These are phyloP conservation scores for Nerophis ophidion DNA, from an alignment of 2,113 vertebrate genomes.

Conservation along the genomic window DNA sequence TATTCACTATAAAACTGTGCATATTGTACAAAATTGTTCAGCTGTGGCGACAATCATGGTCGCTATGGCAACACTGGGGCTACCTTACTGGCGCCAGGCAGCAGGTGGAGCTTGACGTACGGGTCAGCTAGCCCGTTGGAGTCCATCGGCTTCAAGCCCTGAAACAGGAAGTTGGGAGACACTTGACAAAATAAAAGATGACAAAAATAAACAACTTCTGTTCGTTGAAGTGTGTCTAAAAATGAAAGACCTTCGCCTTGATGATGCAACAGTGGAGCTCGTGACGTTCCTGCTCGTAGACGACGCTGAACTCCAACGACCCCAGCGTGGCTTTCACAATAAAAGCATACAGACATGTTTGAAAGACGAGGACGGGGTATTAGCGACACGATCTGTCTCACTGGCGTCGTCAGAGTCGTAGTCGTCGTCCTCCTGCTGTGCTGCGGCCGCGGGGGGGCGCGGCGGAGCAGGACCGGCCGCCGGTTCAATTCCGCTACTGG, in stretches of 20 bases:
- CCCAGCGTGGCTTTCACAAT: constrained; percentile 81
- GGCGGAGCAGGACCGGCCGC: constrained; percentile 58
- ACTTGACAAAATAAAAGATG: background rate
- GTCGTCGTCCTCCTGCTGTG: constrained; percentile 86
- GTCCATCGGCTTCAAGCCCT: constrained; percentile 97
- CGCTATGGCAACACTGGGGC: background rate
- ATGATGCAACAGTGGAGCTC: constrained; percentile 88
- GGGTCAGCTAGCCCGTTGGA: constrained; percentile 92
- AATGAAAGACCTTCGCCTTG: constrained; percentile 80
- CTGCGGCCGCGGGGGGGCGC: background rate
- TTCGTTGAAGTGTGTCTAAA: too few relatives aligned
- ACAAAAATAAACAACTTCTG: background rate
- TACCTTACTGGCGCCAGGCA: constrained; percentile 96
- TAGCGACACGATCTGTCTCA: constrained; percentile 58
- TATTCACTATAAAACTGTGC: too few relatives aligned
- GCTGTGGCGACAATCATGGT: background rate
- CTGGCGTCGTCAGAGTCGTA: constrained; percentile 95
- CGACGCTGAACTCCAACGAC: constrained; percentile 87
- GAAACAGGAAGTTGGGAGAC: background rate
- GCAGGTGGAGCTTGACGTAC: constrained; percentile 90
- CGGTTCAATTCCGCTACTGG: background rate
- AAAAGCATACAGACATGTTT: constrained; percentile 18
- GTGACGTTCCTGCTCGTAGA: constrained; percentile 87
- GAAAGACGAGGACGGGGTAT: background rate
- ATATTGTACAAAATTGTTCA: too few relatives aligned